Evolutionary conservation across 2,888 invertebrate genomes (phyloP).

Genomic region (Elmis aenea): DNA sequence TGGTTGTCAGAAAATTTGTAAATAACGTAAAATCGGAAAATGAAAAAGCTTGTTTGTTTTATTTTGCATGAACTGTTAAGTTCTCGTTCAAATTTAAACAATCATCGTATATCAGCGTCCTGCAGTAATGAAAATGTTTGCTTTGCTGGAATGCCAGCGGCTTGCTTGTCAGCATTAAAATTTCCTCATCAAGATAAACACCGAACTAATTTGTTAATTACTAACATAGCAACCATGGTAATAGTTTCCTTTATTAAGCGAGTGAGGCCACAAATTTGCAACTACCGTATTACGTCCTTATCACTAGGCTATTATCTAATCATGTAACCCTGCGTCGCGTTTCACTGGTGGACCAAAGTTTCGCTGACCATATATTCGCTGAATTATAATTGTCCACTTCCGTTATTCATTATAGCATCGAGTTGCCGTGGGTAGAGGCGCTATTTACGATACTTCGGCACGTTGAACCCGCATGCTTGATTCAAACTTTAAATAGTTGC

Average conservation of each 20-base stretch:
- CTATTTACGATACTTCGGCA: slow-evolving; percentile 16
- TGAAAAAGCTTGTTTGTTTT: no score
- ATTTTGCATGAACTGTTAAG: no score
- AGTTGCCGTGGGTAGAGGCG: slow-evolving; percentile 9
- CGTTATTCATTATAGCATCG: slow-evolving; percentile 9
- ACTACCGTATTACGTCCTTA: slow-evolving; percentile 17
- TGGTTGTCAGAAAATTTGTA: no score
- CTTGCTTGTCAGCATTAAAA: no score
- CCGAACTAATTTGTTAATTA: no score
- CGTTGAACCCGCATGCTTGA: slow-evolving; percentile 17
- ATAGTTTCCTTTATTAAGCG: slow-evolving; percentile 28
- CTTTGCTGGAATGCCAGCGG: no score
- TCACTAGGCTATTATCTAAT: slow-evolving; percentile 14
- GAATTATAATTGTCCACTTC: slow-evolving; percentile 18
- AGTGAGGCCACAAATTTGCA: slow-evolving; percentile 22
- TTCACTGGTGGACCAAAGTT: slow-evolving; percentile 10
- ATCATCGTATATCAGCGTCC: no score
- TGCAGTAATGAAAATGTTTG: no score
- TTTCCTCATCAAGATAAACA: no score
- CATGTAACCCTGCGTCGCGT: slow-evolving; percentile 10
- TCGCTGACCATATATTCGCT: slow-evolving; percentile 15
- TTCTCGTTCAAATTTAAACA: no score
- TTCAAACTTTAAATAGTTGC: slow-evolving; percentile 15
- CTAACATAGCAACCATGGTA: no score
- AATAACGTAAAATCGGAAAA: no score